A percentile compares a stretch with the other conserved stretches of the same genome.
phyloP scores from a whole-genome alignment of 2,888 invertebrate genomes.

The Heliconius sara region DNA sequence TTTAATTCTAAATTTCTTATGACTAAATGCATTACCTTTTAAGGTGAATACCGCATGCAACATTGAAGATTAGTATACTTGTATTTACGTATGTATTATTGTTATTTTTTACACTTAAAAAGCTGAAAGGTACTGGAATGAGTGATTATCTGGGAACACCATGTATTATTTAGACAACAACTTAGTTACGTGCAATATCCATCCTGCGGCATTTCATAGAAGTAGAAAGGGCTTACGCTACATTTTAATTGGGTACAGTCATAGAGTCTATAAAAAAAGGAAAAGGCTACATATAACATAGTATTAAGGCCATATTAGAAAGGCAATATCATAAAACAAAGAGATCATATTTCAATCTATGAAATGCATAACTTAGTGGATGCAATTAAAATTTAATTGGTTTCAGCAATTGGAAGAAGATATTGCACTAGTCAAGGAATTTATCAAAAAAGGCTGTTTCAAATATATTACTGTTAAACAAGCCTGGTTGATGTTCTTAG shows the following conservation, averaged over 20 bases:
- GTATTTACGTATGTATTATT: background rate
- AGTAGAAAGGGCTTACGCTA: background rate
- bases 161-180: background rate
- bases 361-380: background rate
- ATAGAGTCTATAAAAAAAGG: no score
- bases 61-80: no score
- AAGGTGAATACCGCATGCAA: no score
- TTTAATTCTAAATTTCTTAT: no score
- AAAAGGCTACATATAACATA: no score
- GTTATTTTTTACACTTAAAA: background rate
- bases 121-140: background rate
- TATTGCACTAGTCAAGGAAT: slow-evolving; percentile 56
- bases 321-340: background rate
- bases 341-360: background rate
- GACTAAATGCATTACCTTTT: no score
- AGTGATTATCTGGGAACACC: no score
- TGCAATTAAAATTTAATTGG: background rate
- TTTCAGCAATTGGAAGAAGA: slow-evolving; percentile 63
- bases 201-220: background rate
- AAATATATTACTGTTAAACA: slow-evolving; percentile 67
- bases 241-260: background rate
- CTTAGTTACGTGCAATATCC: background rate
- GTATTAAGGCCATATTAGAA: no score
- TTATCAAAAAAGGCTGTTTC: slow-evolving; percentile 59
- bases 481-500: slow-evolving; percentile 67